A percentile compares a stretch with the other conserved stretches of the same genome.
Conservation (phyloP, 23 tunicate genomes). For the Styela clava region DNA sequence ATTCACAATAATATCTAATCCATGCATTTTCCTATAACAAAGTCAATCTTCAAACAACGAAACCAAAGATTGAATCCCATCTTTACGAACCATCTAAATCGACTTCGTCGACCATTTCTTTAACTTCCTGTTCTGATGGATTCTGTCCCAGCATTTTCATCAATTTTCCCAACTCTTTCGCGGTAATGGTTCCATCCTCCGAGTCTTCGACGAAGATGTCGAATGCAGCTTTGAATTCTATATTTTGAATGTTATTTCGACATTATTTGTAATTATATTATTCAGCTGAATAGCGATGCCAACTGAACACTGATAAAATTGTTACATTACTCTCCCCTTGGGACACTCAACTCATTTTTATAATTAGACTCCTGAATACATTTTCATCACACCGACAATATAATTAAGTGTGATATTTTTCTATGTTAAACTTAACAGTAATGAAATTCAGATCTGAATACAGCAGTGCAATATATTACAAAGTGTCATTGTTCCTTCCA, state of each 20-base stretch:
- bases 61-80: not conserved
- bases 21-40: no score
- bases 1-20: no score
- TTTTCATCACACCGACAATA: no score
- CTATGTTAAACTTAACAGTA: no score
- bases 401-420: no score
- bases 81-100: constrained; percentile 33
- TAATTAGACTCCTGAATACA: no score
- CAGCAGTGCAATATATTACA: no score
- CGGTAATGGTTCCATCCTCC: constrained; percentile 33
- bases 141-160: constrained; percentile 37
- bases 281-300: not conserved
- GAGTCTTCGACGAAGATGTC: constrained; percentile 40
- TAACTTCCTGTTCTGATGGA: constrained; percentile 30
- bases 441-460: no score
- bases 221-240: constrained; percentile 31
- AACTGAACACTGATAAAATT: not conserved
- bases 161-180: constrained; percentile 26
- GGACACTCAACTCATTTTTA: no score
- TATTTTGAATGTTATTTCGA: not conserved
- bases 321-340: no score
- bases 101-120: constrained; percentile 47
- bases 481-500: no score
- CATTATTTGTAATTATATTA: not conserved
- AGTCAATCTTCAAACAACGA: no score